Percentiles rank a stretch among this genome's conserved stretches.
phyloP scores from a whole-genome alignment of 2,113 vertebrate species.

The Atlantisia rogersi region DNA sequence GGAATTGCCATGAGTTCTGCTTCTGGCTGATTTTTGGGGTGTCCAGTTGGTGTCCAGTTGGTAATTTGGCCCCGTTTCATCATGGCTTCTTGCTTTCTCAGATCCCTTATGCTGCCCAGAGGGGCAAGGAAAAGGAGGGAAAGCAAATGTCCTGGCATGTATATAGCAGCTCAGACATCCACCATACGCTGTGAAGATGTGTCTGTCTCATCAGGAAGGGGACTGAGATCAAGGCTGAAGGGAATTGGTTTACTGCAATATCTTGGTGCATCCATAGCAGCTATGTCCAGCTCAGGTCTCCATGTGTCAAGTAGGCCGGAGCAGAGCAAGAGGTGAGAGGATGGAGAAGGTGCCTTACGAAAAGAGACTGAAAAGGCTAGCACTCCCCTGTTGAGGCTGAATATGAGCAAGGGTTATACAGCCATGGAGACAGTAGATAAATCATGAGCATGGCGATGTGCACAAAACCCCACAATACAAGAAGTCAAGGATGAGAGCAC shows the following conservation, averaged over 20 bases:
- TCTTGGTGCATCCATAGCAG: not conserved
- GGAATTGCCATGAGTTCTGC: not conserved
- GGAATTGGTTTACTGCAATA: not conserved
- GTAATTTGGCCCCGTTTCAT: not conserved
- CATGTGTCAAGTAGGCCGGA: not conserved
- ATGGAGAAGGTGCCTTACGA: not conserved
- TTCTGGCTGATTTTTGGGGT: conserved; percentile 7
- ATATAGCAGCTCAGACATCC: not conserved
- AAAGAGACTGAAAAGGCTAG: not conserved
- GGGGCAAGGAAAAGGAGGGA: not conserved
- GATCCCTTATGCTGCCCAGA: not conserved
- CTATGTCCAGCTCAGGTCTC: not conserved
- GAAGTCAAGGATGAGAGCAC: not conserved
- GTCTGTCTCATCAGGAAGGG: not conserved
- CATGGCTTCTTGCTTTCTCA: not conserved
- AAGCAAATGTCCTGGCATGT: too few relatives aligned
- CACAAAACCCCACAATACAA: not conserved
- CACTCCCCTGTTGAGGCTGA: not conserved
- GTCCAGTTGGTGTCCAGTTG: not conserved
- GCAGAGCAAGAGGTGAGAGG: not conserved
- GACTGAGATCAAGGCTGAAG: not conserved
- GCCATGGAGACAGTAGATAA: not conserved
- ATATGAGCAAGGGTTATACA: not conserved
- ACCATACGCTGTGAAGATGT: not conserved
- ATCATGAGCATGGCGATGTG: not conserved